Percentiles rank a stretch among this genome's conserved stretches.
These are phyloP conservation scores for Toxostoma redivivum DNA, from an alignment of 2,113 vertebrate species.

Conservation along the genomic window DNA sequence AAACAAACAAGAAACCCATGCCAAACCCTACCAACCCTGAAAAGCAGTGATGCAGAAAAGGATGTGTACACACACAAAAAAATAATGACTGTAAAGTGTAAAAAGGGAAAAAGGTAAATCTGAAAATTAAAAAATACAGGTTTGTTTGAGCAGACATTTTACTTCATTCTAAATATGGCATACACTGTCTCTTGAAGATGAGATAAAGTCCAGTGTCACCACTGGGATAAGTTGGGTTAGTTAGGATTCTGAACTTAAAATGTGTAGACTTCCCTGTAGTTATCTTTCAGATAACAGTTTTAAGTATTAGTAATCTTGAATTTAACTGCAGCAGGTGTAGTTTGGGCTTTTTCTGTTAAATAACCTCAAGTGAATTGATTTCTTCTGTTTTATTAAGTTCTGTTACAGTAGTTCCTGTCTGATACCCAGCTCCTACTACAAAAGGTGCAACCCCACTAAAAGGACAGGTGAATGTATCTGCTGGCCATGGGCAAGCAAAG, in stretches of 20 bases:
- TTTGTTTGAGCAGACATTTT: background rate
- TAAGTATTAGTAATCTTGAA: background rate
- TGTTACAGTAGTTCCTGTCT: background rate
- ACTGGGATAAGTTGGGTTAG: background rate
- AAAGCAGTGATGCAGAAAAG: background rate
- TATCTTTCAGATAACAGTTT: background rate
- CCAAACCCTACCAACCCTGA: background rate
- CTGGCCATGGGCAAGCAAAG: background rate
- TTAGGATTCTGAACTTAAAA: background rate
- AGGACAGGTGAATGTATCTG: background rate
- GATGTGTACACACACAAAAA: background rate
- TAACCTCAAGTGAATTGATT: background rate
- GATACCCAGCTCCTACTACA: background rate
- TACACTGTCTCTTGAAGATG: background rate
- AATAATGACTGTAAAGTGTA: background rate
- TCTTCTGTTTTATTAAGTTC: background rate
- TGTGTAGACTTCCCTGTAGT: background rate
- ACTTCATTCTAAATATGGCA: background rate
- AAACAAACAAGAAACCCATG: background rate
- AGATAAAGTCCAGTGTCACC: background rate
- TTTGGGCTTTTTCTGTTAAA: background rate
- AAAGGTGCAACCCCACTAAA: background rate
- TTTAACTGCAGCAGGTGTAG: background rate
- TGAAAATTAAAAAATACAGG: background rate
- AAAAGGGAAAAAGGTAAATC: background rate